These are phyloP conservation scores for Stegodyphus dumicola DNA, from an alignment of 1,140 invertebrate genomes.

Conservation along the genomic window DNA sequence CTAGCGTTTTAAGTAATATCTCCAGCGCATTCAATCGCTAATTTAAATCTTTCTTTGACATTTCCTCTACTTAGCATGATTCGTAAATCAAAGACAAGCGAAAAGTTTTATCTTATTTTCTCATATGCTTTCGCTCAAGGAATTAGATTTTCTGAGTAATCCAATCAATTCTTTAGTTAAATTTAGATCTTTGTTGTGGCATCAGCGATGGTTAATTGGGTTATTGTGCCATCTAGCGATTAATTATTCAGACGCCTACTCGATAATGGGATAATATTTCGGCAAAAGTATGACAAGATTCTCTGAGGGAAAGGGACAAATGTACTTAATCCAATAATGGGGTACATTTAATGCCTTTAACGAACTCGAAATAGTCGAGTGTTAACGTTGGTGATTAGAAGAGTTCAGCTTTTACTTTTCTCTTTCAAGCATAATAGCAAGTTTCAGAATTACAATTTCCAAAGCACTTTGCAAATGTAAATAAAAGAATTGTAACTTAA, in stretches of 20 bases:
- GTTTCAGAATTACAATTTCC: too few relatives aligned
- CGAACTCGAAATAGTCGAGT: too few relatives aligned
- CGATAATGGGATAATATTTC: constrained; percentile 34
- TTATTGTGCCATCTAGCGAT: constrained; percentile 16
- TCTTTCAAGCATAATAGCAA: too few relatives aligned
- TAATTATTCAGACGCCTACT: constrained; percentile 19
- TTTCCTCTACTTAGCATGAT: neutral
- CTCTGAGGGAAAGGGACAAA: neutral
- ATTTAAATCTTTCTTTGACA: neutral
- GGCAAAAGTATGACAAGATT: neutral
- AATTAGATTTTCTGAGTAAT: constrained; percentile 13
- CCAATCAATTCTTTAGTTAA: constrained; percentile 1
- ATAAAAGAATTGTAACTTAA: too few relatives aligned
- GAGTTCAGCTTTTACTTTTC: too few relatives aligned
- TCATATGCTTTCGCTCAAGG: neutral
- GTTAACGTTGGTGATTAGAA: too few relatives aligned
- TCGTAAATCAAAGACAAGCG: constrained; percentile 1
- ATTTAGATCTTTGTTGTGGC: neutral
- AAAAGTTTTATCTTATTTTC: constrained; percentile 11
- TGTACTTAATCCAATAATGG: neutral
- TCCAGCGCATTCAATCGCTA: too few relatives aligned
- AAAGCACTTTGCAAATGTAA: too few relatives aligned
- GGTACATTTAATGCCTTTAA: too few relatives aligned
- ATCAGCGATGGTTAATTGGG: constrained; percentile 13
- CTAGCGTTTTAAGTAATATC: too few relatives aligned